phyloP scores from a whole-genome alignment of 1,140 invertebrate genomes.

The Chrysoperla carnea region DNA sequence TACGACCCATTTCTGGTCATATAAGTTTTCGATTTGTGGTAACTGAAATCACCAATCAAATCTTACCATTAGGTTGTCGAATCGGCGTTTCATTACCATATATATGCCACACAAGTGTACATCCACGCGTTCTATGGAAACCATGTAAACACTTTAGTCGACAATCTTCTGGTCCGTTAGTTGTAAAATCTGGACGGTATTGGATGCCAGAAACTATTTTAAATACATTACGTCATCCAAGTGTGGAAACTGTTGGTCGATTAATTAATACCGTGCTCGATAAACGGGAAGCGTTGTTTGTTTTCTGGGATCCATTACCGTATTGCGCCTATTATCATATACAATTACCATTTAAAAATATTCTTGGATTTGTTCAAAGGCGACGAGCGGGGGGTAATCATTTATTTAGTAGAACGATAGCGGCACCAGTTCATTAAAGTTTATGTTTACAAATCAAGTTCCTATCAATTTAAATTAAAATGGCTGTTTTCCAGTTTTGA shows the following conservation, averaged over 20 bases:
- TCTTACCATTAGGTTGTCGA: slow-evolving; percentile 43
- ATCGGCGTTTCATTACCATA: slow-evolving; percentile 61
- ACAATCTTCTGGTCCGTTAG: slow-evolving; percentile 29
- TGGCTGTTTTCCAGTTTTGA: too few relatives aligned
- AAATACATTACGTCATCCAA: slow-evolving; percentile 25
- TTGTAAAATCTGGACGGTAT: slow-evolving; percentile 26
- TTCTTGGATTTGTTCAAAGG: slow-evolving; percentile 28
- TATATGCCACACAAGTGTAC: slow-evolving; percentile 49
- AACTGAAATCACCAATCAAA: slow-evolving; percentile 24
- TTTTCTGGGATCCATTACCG: slow-evolving; percentile 65
- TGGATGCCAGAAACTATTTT: slow-evolving; percentile 31
- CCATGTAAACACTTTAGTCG: slow-evolving; percentile 38
- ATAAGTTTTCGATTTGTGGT: slow-evolving; percentile 52
- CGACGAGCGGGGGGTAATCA: slow-evolving; percentile 7
- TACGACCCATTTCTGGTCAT: slow-evolving; percentile 48
- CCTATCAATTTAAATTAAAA: too few relatives aligned
- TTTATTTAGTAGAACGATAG: slow-evolving; percentile 15
- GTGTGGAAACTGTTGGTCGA: slow-evolving; percentile 29
- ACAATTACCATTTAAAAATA: slow-evolving; percentile 44
- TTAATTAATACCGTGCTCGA: slow-evolving; percentile 46
- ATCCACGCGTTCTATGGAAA: slow-evolving; percentile 40
- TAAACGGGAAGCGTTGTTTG: slow-evolving; percentile 55
- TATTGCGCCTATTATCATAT: slow-evolving; percentile 70
- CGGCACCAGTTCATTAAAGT: slow-evolving; percentile 17
- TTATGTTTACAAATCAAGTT: too few relatives aligned